Percentiles rank a stretch among this genome's conserved stretches.
Conservation (phyloP, 2,113 vertebrate genomes). For the Notarius lentiginosus region DNA sequence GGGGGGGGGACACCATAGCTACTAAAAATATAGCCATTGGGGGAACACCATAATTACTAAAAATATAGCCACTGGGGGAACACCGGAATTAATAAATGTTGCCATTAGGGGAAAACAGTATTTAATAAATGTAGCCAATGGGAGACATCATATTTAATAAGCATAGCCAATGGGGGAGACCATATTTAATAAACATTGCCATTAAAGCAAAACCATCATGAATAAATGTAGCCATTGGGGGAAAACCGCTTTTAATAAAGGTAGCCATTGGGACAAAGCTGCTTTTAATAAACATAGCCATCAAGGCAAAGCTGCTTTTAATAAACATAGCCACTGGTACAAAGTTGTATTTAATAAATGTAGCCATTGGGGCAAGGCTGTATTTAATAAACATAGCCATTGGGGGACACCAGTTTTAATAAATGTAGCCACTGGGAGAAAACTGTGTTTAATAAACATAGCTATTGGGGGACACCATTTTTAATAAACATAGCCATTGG, state of each 20-base stretch:
- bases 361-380: background rate
- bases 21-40: background rate
- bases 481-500: background rate
- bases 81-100: background rate
- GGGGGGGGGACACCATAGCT: background rate
- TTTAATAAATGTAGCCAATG: no score
- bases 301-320: background rate
- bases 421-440: background rate
- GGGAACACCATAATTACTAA: background rate
- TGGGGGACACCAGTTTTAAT: background rate
- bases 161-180: background rate
- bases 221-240: no score
- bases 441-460: background rate
- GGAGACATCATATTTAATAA: background rate
- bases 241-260: background rate
- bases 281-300: background rate
- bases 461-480: background rate
- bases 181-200: background rate
- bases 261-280: background rate
- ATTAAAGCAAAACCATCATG: background rate
- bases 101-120: no score
- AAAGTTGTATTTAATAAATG: background rate
- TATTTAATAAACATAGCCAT: no score
- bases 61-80: background rate
- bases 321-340: background rate